Percentiles rank a stretch among this genome's conserved stretches.
Conservation (phyloP, 2,797 vertebrate genomes). For the Alcedo atthis region DNA sequence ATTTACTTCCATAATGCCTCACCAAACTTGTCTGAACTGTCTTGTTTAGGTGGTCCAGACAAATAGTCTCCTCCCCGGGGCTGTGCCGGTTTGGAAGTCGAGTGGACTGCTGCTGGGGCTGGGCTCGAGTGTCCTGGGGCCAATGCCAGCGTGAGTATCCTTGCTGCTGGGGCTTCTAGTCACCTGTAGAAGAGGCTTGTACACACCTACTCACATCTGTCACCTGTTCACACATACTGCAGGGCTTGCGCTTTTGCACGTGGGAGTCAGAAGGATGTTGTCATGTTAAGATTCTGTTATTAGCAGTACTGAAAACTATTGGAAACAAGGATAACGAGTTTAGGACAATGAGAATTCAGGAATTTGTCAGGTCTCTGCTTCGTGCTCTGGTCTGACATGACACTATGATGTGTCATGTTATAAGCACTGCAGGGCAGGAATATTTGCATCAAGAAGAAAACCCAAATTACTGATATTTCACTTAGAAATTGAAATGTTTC, state of each 20-base stretch:
- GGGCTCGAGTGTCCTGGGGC: conserved; percentile 91
- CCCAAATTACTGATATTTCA: background rate
- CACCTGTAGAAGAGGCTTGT: conserved; percentile 44
- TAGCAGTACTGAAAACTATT: background rate
- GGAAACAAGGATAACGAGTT: background rate
- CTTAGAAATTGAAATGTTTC: background rate
- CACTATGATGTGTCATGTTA: background rate
- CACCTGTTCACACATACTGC: background rate
- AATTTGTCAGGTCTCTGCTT: background rate
- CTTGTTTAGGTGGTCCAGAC: conserved; percentile 91
- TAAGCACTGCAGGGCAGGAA: background rate
- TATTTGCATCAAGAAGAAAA: background rate
- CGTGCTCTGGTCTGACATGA: background rate
- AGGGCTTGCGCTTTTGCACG: conserved; percentile 45
- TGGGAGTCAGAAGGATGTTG: conserved; percentile 50
- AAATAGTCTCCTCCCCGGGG: conserved; percentile 87
- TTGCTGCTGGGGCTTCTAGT: conserved; percentile 63
- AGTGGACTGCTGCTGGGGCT: conserved; percentile 98
- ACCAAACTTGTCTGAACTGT: background rate
- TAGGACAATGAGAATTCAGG: background rate
- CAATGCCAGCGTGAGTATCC: conserved; percentile 96
- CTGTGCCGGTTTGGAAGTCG: conserved; percentile 92
- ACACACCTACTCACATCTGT: conserved; percentile 10
- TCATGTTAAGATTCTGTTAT: background rate
- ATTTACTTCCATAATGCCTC: background rate